Evolutionary conservation across 2,797 vertebrate species (phyloP), one percentile per base, ranked within the genome.

Genomic region (Gadopsis marmoratus): DNA sequence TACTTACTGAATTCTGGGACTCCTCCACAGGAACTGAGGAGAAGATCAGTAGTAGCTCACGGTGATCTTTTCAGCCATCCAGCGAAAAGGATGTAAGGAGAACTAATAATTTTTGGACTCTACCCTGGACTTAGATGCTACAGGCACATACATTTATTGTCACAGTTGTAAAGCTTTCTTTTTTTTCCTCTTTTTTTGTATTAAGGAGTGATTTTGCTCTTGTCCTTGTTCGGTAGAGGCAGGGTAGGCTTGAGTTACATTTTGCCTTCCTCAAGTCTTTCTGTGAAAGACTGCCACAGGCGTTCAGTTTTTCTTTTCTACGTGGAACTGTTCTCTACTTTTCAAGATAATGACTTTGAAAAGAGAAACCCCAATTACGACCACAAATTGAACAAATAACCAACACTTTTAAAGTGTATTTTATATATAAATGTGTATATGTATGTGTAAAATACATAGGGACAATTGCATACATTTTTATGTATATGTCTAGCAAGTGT

Each of bases 381-480:
- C 82, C 74, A 87, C 78, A 76, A 91, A 91, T 92, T 91, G 84
- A 92, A 88, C 73, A 84, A 90, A 91, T 85, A 89, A 84, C 84
- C 91, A 89, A 94, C 93, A 94, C 92, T 92, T 94, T 93, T 88
- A 92, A 94, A 92, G 92, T 93, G 91, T 94, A 92, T 95, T 95
- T 95, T 95, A 94, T 95, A 95, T 94, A 93, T 94, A 92, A 93
- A 91, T 93, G 89, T 95, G 90, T 90, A 93, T 88, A 92, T 92
- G 88, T 94, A 93, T 94, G 92, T 95, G 91, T 92, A 92, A 91
- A 90, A 92, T 93, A 91, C 94, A 91, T 93, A 85, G 81, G 86
- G 83, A 91, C 88, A 93, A 83, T 85, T 94, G 89, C 92, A 89
- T 92, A 93, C 86, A 91, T 93, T 93, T 95, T 86, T 93, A 92